Base-by-base conservation (phyloP, 2,797 vertebrate genomes). In the Tragopan temminckii region DNA sequence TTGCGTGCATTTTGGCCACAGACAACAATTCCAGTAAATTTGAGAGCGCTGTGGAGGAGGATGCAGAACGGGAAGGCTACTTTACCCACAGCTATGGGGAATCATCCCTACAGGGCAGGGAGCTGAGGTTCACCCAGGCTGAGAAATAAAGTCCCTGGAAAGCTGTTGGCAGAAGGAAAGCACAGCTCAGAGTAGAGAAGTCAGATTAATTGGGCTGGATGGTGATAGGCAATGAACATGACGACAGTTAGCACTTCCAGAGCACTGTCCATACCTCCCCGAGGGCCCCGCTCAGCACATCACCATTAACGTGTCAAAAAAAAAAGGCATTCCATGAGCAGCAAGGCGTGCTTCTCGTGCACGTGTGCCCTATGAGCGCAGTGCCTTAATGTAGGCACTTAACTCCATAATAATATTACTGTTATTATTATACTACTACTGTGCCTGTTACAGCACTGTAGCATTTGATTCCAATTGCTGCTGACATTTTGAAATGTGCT, bases 401-500 rank as follows among this genome's bases (percentile, higher is more conserved):
- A 92, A 82, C 79, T 92, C 82, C 80, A 12, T 27, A 33, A 88
- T 46, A 78, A 94, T 62, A 84, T 88, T 85, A 45, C 90, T 58
- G 58, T 71, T 71, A 66, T 74, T 85, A 80, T 85, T 52, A 15
- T 18, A 9, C 83, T 16, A 38, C 80, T 85, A 5, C 88, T 46
- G 93, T 14, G 82, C 74, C 82, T 35, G 72, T 55, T 83, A 57
- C 82, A 61, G 82, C 77, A 24, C 77, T 1, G 35, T 14, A 83
- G 85, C 77, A 43, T 75, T 81, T 66, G 85, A 78, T 88, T 93
- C 90, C 88, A 31, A 18, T 81, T 86, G 90, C 80, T 67, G 12
- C 29, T 84, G 95, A 84, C 90, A 91, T 95, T 94, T 91, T 12
- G 12, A 62, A 93, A 90, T 62, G 77, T 69, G 83, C 92, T 91